phyloP scores from a whole-genome alignment of 2,888 invertebrate species.

The Amphipyra tragopoginis region DNA sequence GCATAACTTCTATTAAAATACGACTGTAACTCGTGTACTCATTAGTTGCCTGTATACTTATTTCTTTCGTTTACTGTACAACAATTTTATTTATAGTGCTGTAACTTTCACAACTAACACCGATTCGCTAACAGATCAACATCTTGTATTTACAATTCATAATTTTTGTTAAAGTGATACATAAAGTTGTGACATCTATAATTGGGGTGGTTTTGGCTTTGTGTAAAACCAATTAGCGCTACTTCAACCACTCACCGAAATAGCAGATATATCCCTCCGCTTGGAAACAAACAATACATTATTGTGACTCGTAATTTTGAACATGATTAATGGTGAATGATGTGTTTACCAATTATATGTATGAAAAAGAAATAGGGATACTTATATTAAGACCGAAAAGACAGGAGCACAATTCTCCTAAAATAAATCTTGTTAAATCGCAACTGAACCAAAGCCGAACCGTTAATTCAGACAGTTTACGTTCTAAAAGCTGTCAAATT shows the following conservation, averaged over 20 bases:
- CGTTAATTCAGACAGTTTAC: too few relatives aligned
- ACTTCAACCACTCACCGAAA: slow-evolving; percentile 87
- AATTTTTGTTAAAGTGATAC: slow-evolving; percentile 45
- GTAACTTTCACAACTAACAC: slow-evolving; percentile 63
- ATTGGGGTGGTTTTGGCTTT: slow-evolving; percentile 14
- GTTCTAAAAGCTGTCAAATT: too few relatives aligned
- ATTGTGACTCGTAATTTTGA: slow-evolving; percentile 34
- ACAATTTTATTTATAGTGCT: slow-evolving; percentile 31
- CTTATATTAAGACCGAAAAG: too few relatives aligned
- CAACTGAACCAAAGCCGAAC: too few relatives aligned
- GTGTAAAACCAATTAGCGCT: slow-evolving; percentile 64
- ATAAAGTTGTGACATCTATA: slow-evolving; percentile 54
- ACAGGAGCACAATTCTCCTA: too few relatives aligned
- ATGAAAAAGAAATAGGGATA: too few relatives aligned
- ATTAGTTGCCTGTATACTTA: too few relatives aligned
- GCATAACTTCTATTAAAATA: too few relatives aligned
- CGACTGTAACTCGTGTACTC: too few relatives aligned
- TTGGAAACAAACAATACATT: slow-evolving; percentile 82
- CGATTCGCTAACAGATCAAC: slow-evolving; percentile 59
- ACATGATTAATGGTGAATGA: background rate
- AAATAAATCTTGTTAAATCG: too few relatives aligned
- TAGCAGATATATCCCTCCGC: slow-evolving; percentile 89
- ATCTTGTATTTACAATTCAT: slow-evolving; percentile 63
- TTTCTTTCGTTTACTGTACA: background rate
- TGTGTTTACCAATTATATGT: background rate